Base-by-base conservation (phyloP, 1,140 invertebrate genomes). In the Yoshiicerus persimilis region DNA sequence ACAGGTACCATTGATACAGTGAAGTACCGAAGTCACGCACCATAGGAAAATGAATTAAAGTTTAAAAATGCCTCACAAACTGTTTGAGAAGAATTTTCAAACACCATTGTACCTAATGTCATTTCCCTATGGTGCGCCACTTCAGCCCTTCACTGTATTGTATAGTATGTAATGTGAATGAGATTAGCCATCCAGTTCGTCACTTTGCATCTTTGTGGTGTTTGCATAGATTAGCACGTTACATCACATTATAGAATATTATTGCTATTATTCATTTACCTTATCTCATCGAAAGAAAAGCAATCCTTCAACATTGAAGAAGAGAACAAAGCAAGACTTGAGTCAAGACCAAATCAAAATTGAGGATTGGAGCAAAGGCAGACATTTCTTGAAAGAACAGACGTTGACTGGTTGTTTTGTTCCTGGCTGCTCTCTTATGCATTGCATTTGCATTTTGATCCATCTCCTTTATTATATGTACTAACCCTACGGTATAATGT, bases 361-460 rank as follows among this genome's bases (percentile, higher is more conserved):
- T 80, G 32, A 80, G 75, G 32, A 80, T 6, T 34, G 20, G 20
- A 9, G 34, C 16, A 38, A 34, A 80, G 75, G 75, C 75, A 80
- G 75, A 80, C 75, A 34, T 36, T 34, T 80, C 32, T 34, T n/a
- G 13, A 80, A 38, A 80, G 75, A 80, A 20, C 32, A 36, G 75
- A 80, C 34, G 75, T 80, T 80, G 75, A 80, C 34, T 80, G 75
- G 75, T 80, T 80, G 75, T 36, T 77, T 77, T 77, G 70, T 80
- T 80, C 23, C 20, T 80, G 75, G 32, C 32, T 38, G 32, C n/a
- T 80, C 20, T 13, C 13, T 36, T 56, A 56, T 34, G 9, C 32
- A 36, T n/a, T 56, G n/a, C 16, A 56, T 56, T 56, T 56, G 47
- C 47, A 56, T 56, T 56, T 56, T 56, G 47, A 56, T 56, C 47